Percentiles rank a stretch among this genome's conserved stretches.
Evolutionary conservation across 2,888 invertebrate genomes (phyloP).

Genomic region (Acholoe squamosa): DNA sequence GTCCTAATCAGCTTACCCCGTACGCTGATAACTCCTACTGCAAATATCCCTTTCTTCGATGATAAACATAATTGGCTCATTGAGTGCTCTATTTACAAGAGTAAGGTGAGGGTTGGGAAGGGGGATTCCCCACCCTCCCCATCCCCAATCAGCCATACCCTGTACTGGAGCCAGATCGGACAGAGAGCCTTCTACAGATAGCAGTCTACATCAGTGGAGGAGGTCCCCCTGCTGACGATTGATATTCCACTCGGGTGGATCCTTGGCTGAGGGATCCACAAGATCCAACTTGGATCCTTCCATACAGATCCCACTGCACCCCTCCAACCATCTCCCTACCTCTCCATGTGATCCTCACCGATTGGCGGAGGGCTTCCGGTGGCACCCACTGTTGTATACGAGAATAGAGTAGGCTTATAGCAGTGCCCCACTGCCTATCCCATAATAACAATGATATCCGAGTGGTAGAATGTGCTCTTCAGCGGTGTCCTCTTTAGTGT

Average conservation of each 20-base stretch:
- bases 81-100: slow-evolving; percentile 22
- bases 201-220: background rate
- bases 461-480: too few relatives aligned
- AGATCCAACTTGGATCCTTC: background rate
- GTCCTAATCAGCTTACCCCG: background rate
- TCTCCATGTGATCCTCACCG: too few relatives aligned
- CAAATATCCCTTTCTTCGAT: slow-evolving; percentile 27
- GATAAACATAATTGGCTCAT: slow-evolving; percentile 49
- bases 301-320: background rate
- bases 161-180: background rate
- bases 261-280: background rate
- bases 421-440: background rate
- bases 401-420: background rate
- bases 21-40: background rate
- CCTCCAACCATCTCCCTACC: background rate
- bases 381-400: background rate
- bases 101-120: background rate
- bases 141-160: background rate
- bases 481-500: too few relatives aligned
- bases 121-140: background rate
- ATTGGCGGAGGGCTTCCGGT: background rate
- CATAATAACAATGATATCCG: background rate
- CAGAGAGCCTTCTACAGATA: background rate
- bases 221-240: background rate
- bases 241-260: slow-evolving; percentile 33